Evolutionary conservation across 2,113 vertebrate genomes (phyloP).

Genomic region (Lepus timidus): DNA sequence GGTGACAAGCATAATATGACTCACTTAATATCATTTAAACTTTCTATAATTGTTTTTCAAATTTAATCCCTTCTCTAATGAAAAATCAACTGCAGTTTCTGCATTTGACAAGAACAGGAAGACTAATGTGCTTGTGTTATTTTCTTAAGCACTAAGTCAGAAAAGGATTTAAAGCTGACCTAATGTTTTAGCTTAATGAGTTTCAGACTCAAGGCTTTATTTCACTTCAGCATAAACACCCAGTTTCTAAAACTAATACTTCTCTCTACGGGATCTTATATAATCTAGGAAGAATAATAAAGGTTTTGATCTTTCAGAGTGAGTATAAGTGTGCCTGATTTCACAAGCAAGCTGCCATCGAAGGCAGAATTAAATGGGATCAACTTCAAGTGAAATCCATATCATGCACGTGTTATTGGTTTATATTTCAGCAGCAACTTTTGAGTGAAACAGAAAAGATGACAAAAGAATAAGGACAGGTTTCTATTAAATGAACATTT

Average conservation of each 20-base stretch:
- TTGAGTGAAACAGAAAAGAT: conserved; percentile 23
- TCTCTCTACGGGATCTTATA: conserved; percentile 55
- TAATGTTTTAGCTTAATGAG: conserved; percentile 72
- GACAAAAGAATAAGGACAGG: background rate
- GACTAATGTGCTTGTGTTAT: conserved; percentile 53
- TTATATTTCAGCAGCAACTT: conserved; percentile 10
- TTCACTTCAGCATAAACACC: conserved; percentile 58
- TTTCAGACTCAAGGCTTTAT: conserved; percentile 63
- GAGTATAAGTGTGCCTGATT: conserved; percentile 43
- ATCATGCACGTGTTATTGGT: background rate
- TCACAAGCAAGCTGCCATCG: conserved; percentile 7
- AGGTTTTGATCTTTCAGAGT: conserved; percentile 31
- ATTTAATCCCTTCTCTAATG: conserved; percentile 67
- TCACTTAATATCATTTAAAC: conserved; percentile 60
- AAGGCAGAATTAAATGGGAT: conserved; percentile 45
- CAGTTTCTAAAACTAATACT: conserved; percentile 51
- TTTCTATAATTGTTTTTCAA: conserved; percentile 66
- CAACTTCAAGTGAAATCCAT: background rate
- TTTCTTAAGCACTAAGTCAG: conserved; percentile 69
- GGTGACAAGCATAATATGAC: conserved; percentile 47
- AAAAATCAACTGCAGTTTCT: conserved; percentile 61
- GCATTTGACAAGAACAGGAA: conserved; percentile 52
- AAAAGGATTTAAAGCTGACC: conserved; percentile 66
- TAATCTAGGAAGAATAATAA: conserved; percentile 57
- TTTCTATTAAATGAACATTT: background rate